phyloP scores from a whole-genome alignment of 2,797 vertebrate species.

The Pseudochromis fuscus region DNA sequence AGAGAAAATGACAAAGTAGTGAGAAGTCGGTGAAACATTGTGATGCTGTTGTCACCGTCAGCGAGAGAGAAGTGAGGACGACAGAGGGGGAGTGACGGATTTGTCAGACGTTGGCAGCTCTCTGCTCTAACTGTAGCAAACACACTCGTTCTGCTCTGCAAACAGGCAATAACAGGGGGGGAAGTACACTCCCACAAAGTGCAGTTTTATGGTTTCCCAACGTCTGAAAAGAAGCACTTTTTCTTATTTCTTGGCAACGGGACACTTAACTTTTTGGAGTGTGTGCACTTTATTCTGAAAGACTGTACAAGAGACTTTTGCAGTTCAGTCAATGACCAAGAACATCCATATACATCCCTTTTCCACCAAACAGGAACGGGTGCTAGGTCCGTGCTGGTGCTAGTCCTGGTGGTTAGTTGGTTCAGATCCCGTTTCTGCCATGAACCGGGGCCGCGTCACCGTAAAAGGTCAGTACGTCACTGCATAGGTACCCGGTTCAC shows the following conservation, averaged over 20 bases:
- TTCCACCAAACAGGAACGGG: too few relatives aligned
- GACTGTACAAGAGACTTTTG: neutral
- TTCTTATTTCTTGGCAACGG: neutral
- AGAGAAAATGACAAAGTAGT: conserved; percentile 55
- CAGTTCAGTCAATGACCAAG: too few relatives aligned
- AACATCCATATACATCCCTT: too few relatives aligned
- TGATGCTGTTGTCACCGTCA: conserved; percentile 56
- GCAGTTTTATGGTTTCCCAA: neutral
- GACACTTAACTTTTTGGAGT: neutral
- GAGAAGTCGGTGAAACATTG: conserved; percentile 49
- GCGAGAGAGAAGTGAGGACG: conserved; percentile 30
- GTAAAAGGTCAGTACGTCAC: too few relatives aligned
- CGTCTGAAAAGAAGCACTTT: too few relatives aligned
- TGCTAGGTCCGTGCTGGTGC: too few relatives aligned
- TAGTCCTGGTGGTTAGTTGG: too few relatives aligned
- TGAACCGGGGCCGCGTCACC: too few relatives aligned
- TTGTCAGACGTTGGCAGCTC: conserved; percentile 30
- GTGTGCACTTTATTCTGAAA: neutral
- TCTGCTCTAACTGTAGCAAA: conserved; percentile 41
- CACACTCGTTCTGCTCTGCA: conserved; percentile 19
- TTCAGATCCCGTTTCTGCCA: too few relatives aligned
- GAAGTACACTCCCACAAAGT: neutral
- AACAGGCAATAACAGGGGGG: conserved; percentile 39
- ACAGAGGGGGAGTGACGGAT: conserved; percentile 49
- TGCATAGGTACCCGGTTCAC: too few relatives aligned